Conservation (phyloP, 2,113 vertebrate species). For the Nycticorax nycticorax region DNA sequence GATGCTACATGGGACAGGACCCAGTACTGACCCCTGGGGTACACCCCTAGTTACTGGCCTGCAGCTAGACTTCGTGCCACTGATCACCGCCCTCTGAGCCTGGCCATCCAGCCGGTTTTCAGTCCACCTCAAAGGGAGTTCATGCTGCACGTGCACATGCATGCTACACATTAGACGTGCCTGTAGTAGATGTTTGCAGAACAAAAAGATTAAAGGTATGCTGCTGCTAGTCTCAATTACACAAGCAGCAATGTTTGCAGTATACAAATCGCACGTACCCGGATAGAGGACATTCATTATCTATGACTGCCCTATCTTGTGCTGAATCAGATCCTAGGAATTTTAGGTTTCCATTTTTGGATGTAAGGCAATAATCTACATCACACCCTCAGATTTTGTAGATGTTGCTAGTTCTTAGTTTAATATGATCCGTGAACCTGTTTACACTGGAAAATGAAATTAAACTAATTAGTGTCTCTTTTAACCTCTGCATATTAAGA, state of each 20-base stretch:
- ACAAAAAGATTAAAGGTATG: neutral
- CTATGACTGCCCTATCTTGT: neutral
- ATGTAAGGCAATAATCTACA: neutral
- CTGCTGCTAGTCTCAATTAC: neutral
- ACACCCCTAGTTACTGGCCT: neutral
- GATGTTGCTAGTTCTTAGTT: neutral
- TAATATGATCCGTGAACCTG: neutral
- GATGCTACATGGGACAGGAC: no score
- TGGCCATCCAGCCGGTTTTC: neutral
- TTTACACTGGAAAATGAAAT: neutral
- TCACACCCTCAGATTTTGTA: neutral
- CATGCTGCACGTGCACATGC: neutral
- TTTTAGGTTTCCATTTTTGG: neutral
- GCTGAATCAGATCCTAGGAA: neutral
- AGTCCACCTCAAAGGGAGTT: neutral
- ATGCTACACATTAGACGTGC: fast-evolving
- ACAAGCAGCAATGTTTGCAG: neutral
- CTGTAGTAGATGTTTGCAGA: neutral
- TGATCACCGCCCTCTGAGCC: neutral
- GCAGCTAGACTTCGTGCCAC: neutral
- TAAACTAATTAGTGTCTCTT: neutral
- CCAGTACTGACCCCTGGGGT: neutral
- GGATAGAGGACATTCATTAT: neutral
- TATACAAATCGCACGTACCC: fast-evolving
- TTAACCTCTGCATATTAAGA: neutral